Evolutionary conservation across 2,113 vertebrate genomes (phyloP).

Genomic region (Urocitellus parryii): DNA sequence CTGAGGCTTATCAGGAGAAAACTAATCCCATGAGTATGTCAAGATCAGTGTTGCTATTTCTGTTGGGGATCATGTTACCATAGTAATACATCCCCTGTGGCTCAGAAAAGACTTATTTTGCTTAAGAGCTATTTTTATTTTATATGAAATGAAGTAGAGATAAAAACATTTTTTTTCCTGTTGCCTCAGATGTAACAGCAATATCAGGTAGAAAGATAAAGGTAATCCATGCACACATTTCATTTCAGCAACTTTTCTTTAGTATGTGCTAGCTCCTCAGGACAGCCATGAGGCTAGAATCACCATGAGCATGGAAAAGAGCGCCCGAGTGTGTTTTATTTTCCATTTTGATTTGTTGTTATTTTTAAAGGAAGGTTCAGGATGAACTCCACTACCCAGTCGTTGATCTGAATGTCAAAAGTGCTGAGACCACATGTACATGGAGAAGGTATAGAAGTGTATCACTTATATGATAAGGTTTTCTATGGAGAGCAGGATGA

Average conservation of each 20-base stretch:
- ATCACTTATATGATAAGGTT: background rate
- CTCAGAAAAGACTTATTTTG: slow-evolving; percentile 79
- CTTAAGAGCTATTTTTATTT: slow-evolving; percentile 61
- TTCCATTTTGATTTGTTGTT: background rate
- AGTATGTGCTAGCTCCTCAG: background rate
- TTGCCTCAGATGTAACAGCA: background rate
- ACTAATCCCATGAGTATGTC: slow-evolving; percentile 56
- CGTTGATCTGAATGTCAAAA: background rate
- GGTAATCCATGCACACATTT: background rate
- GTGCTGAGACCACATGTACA: background rate
- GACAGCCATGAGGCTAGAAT: background rate
- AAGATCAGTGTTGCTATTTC: slow-evolving; percentile 72
- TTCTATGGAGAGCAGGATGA: background rate
- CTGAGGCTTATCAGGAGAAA: slow-evolving; percentile 66
- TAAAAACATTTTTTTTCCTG: slow-evolving; percentile 30
- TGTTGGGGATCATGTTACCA: slow-evolving; percentile 77
- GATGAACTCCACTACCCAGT: background rate
- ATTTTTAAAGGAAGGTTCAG: background rate
- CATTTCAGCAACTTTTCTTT: background rate
- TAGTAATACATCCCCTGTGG: slow-evolving; percentile 74
- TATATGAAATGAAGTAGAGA: slow-evolving; percentile 72
- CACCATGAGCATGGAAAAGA: background rate
- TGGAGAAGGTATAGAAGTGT: background rate
- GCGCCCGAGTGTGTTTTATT: background rate
- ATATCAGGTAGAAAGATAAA: background rate